Percentiles rank a stretch among this genome's conserved stretches.
These are phyloP conservation scores for Heterodera filipjevi DNA, from an alignment of 2,888 invertebrate genomes.

Conservation along the genomic window DNA sequence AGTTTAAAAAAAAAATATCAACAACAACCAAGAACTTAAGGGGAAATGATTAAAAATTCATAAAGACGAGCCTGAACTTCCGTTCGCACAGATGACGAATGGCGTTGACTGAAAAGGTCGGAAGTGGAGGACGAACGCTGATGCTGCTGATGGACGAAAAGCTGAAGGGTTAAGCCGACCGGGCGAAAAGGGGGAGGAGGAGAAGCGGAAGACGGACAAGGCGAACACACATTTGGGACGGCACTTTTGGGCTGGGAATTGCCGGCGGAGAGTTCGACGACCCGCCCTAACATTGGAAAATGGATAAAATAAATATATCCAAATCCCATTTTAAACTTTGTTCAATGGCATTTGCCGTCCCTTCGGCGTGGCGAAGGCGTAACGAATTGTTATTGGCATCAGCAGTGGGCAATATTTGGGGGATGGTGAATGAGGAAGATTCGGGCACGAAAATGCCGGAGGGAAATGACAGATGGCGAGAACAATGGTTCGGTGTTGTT, in stretches of 20 bases:
- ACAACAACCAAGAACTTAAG: too few relatives aligned
- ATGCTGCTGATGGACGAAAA: not conserved
- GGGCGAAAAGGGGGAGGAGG: not conserved
- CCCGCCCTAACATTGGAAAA: not conserved
- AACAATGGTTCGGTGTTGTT: not conserved
- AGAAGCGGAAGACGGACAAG: not conserved
- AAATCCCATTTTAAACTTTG: not conserved
- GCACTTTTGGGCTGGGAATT: not conserved
- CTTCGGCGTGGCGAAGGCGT: not conserved
- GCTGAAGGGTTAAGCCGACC: not conserved
- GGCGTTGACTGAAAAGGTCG: not conserved
- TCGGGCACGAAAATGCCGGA: not conserved
- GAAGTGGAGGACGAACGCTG: not conserved
- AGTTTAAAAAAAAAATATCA: too few relatives aligned
- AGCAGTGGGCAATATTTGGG: not conserved
- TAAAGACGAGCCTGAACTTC: conserved; percentile 5
- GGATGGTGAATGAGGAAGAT: not conserved
- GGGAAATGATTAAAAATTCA: too few relatives aligned
- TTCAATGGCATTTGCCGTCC: not conserved
- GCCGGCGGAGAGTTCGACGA: not conserved
- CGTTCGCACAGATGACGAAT: not conserved
- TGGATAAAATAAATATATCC: not conserved
- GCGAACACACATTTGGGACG: not conserved
- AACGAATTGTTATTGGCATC: not conserved
- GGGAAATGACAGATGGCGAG: not conserved